Percentiles rank a stretch among this genome's conserved stretches.
These are phyloP conservation scores for Ceratina japonica DNA, from an alignment of 1,140 invertebrate species.

Conservation along the genomic window DNA sequence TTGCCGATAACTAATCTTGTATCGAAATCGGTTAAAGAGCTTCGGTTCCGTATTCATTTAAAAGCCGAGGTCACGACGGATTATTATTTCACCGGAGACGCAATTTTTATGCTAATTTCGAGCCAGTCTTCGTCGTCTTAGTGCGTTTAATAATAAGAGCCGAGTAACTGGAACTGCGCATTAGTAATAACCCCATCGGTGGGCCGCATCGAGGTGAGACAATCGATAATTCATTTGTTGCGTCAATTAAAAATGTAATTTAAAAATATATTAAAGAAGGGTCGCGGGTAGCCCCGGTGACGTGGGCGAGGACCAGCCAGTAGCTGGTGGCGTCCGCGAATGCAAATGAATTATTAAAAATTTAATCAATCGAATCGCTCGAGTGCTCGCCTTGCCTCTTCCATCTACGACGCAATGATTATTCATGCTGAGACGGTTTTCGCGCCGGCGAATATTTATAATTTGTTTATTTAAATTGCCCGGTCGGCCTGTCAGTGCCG, in stretches of 20 bases:
- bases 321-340: constrained; percentile 66
- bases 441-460: constrained; percentile 78
- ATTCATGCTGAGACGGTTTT: constrained; percentile 78
- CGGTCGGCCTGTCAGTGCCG: constrained; percentile 62
- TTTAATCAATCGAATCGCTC: constrained; percentile 79
- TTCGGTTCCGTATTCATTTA: no score
- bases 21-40: no score
- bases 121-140: constrained; percentile 33
- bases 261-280: constrained; percentile 75
- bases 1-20: no score
- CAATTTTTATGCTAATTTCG: constrained; percentile 57
- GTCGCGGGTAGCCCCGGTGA: constrained; percentile 5
- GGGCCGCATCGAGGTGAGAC: constrained; percentile 46
- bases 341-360: constrained; percentile 80
- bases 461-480: constrained; percentile 80
- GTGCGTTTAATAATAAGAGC: constrained; percentile 43
- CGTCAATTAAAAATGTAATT: constrained; percentile 77
- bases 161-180: constrained; percentile 51
- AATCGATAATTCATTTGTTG: constrained; percentile 76
- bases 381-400: constrained; percentile 67
- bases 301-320: constrained; percentile 39
- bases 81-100: background rate
- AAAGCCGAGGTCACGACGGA: no score
- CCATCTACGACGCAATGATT: constrained; percentile 77
- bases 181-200: constrained; percentile 62